Conservation (phyloP, 2,113 vertebrate species). For the Lamprologus speciosus region DNA sequence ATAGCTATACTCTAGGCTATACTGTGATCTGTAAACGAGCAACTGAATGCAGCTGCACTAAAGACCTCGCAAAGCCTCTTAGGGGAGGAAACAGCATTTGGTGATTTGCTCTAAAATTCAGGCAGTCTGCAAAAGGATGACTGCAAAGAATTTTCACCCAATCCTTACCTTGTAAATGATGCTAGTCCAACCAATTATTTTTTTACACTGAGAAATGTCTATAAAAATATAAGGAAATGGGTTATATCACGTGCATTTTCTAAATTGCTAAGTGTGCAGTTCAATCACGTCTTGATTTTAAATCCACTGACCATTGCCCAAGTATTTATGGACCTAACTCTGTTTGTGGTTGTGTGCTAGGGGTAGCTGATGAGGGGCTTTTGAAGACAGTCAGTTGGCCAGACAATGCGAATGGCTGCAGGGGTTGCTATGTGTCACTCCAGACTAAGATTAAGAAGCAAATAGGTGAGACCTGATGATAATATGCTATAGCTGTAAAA, state of each 20-base stretch:
- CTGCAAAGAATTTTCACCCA: not conserved
- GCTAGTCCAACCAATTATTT: not conserved
- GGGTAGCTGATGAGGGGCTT: not conserved
- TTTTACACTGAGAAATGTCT: not conserved
- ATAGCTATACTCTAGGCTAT: not conserved
- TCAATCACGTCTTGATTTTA: not conserved
- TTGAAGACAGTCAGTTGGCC: not conserved
- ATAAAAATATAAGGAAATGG: not conserved
- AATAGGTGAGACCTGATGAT: constrained; percentile 5
- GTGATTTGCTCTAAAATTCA: not conserved
- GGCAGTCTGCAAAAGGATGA: not conserved
- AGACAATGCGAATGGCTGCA: constrained; percentile 3
- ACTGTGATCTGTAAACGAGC: not conserved
- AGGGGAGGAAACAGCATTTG: not conserved
- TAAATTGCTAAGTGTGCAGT: not conserved
- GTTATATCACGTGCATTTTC: not conserved
- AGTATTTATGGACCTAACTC: not conserved
- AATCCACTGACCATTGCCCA: not conserved
- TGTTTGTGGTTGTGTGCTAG: not conserved
- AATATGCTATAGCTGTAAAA: constrained; percentile 28
- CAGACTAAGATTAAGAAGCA: not conserved
- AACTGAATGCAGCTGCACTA: not conserved
- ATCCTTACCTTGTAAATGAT: not conserved
- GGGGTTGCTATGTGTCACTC: constrained; percentile 12
- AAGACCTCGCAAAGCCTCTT: not conserved